These are phyloP conservation scores for Maccullochella peelii DNA, from an alignment of 2,113 vertebrate genomes.

Conservation along the genomic window DNA sequence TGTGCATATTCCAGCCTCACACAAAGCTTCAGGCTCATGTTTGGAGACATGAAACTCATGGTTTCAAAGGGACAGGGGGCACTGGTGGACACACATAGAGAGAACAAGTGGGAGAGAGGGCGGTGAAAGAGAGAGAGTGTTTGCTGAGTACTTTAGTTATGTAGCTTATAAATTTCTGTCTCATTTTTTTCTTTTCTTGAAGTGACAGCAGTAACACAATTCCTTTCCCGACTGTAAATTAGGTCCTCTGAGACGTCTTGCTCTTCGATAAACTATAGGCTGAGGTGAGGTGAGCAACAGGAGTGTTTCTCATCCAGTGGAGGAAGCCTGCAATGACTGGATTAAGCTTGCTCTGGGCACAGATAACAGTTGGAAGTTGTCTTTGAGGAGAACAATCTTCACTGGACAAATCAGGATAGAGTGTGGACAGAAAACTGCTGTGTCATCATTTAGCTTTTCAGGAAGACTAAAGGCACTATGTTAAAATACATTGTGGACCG, in stretches of 20 bases:
- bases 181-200: conserved; percentile 27
- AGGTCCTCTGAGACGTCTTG: conserved; percentile 56
- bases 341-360: background rate
- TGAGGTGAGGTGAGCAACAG: conserved; percentile 49
- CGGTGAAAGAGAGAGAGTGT: conserved; percentile 15
- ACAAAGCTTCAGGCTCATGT: conserved; percentile 27
- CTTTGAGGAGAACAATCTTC: conserved; percentile 9
- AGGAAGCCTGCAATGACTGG: conserved; percentile 18
- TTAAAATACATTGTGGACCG: background rate
- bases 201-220: conserved; percentile 24
- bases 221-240: conserved; percentile 55
- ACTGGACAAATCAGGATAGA: conserved; percentile 2
- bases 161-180: conserved; percentile 19
- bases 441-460: conserved; percentile 13
- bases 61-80: conserved; percentile 32
- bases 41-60: conserved; percentile 5
- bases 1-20: conserved; percentile 10
- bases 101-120: background rate
- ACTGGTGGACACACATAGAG: background rate
- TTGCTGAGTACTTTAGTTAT: conserved; percentile 25
- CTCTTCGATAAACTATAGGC: conserved; percentile 43
- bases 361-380: conserved; percentile 1
- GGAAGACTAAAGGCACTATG: conserved; percentile 5
- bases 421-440: background rate
- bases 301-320: conserved; percentile 47